These are phyloP conservation scores for Corythornis cristatus DNA, from an alignment of 2,113 vertebrate genomes.

Conservation along the genomic window DNA sequence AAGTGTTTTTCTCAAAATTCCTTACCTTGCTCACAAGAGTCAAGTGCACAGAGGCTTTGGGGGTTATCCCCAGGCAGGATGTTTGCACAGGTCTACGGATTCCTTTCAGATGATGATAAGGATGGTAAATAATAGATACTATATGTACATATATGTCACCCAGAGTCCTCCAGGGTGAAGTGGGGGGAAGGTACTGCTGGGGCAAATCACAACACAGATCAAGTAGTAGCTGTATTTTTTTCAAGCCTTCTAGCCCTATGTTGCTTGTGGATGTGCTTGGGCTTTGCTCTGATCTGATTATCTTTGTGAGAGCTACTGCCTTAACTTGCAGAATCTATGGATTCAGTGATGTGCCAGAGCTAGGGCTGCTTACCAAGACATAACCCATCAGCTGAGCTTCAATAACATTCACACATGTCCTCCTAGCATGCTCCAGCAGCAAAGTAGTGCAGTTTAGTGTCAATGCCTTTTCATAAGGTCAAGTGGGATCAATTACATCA, in stretches of 20 bases:
- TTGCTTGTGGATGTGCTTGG: background rate
- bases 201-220: background rate
- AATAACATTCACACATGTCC: background rate
- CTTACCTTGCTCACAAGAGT: background rate
- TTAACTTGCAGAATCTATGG: background rate
- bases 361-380: background rate
- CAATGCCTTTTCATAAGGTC: background rate
- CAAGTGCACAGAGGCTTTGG: background rate
- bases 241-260: background rate
- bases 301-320: background rate
- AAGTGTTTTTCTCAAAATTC: slow-evolving; percentile 23
- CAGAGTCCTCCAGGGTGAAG: background rate
- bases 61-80: background rate
- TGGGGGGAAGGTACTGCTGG: background rate
- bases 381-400: background rate
- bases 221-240: background rate
- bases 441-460: background rate
- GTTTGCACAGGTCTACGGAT: background rate
- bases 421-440: background rate
- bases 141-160: background rate
- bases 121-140: background rate
- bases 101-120: background rate
- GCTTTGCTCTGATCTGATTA: background rate
- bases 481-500: background rate
- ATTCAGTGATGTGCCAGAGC: background rate